These are phyloP conservation scores for Papilio glaucus DNA, from an alignment of 1,140 invertebrate genomes.

Conservation along the genomic window DNA sequence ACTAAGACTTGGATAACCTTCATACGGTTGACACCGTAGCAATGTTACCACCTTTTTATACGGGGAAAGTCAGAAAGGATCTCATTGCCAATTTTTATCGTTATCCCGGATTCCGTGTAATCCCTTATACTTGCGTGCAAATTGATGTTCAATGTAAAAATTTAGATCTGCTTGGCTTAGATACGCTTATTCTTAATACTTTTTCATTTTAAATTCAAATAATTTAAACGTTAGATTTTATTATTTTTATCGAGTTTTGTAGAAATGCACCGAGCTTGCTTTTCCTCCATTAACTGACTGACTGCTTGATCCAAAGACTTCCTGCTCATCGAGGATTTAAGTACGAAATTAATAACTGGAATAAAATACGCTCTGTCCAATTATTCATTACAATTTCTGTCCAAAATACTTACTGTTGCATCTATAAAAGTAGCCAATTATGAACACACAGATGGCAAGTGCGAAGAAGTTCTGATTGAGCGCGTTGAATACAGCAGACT, in stretches of 20 bases:
- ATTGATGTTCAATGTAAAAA: slow-evolving; percentile 44
- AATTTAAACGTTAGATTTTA: too few relatives aligned
- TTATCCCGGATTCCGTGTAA: slow-evolving; percentile 45
- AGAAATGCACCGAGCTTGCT: too few relatives aligned
- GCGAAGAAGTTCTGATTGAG: slow-evolving; percentile 79
- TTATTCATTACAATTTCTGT: slow-evolving; percentile 16
- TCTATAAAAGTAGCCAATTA: slow-evolving; percentile 73
- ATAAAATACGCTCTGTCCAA: too few relatives aligned
- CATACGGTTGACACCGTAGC: slow-evolving; percentile 2
- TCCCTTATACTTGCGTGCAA: slow-evolving; percentile 44
- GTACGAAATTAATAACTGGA: too few relatives aligned
- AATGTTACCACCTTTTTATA: slow-evolving; percentile 28
- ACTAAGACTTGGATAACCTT: background rate
- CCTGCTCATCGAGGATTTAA: too few relatives aligned
- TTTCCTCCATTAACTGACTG: too few relatives aligned
- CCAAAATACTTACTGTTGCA: slow-evolving; percentile 68
- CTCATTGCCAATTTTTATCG: slow-evolving; percentile 42
- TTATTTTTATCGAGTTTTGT: too few relatives aligned
- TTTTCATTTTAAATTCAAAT: background rate
- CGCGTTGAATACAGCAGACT: slow-evolving; percentile 72
- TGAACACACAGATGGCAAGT: slow-evolving; percentile 70
- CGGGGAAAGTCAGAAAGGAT: slow-evolving; percentile 30
- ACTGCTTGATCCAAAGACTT: too few relatives aligned
- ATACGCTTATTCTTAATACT: background rate
- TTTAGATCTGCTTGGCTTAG: slow-evolving; percentile 23